Base-by-base conservation (phyloP, 2,797 vertebrate species). In the Falco rusticolus region DNA sequence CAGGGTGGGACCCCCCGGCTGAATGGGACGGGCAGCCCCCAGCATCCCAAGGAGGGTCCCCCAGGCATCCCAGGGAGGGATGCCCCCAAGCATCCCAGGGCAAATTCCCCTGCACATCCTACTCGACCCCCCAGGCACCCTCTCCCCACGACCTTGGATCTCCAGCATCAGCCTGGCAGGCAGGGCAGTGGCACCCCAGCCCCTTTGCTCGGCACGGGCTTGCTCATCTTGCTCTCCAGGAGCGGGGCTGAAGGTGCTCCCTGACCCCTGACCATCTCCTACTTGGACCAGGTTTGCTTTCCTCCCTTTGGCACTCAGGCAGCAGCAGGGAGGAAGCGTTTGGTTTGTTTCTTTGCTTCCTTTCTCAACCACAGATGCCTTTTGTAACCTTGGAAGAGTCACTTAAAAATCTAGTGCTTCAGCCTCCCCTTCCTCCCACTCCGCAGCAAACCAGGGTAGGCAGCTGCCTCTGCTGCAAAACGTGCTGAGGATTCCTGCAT, bases 331-430 rank as follows among this genome's bases (percentile, higher is more conserved):
- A 82, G 94, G 94, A 93, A 57, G 56, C 10, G 1, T 57, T 59
- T 19, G 5, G 29, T 94, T 81, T 51, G 57, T 68, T 84, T 66
- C 48, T 41, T 41, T 26, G n/a, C 84, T 93, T 93, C 89, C 85
- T 84, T 72, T 84, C 56, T 21, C 34, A 54, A 22, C 71, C 83
- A 50, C 90, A 71, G 83, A 86, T 64, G 70, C 85, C 68, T 80
- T 87, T 75, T 82, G 89, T 93, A 96, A 96, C 77, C 83, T 90
- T 90, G 80, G 74, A 89, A 66, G 87, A 93, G 86, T 91, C 93
- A 69, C 68, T 95, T 94, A 19, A 41, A 86, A 68, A 76, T 71
- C 69, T 3, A 33, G 60, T 47, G 57, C 59, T 66, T 86, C 50
- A 31, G 53, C 71, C 74, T 91, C 74, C 51, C 72, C 43, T 65